Conservation (phyloP, 2,797 vertebrate species). For the Pseudochromis fuscus region DNA sequence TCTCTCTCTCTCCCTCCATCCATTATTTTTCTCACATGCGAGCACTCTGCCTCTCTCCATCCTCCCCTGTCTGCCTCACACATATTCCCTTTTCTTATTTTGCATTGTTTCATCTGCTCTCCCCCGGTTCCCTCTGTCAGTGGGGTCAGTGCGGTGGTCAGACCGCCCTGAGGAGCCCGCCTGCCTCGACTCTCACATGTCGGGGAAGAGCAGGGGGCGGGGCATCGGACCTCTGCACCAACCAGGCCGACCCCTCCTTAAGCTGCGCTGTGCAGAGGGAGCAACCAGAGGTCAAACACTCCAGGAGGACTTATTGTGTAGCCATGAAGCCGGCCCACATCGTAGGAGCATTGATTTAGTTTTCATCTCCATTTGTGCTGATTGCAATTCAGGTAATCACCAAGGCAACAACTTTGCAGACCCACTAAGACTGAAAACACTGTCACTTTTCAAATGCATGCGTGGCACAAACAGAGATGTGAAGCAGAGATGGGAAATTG, state of each 20-base stretch:
- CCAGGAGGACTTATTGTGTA: slow-evolving; percentile 34
- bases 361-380: slow-evolving; percentile 20
- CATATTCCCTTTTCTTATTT: slow-evolving; percentile 22
- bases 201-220: slow-evolving; percentile 1
- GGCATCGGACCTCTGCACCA: slow-evolving; percentile 44
- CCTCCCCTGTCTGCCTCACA: slow-evolving; percentile 10
- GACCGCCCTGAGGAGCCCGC: slow-evolving; percentile 46
- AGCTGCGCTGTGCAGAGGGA: slow-evolving; percentile 46
- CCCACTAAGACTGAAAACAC: not conserved
- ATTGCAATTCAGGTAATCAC: slow-evolving; percentile 1
- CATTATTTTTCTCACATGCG: slow-evolving; percentile 28
- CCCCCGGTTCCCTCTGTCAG: slow-evolving; percentile 16
- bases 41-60: slow-evolving; percentile 7
- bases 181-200: slow-evolving; percentile 40
- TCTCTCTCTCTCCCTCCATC: slow-evolving; percentile 8
- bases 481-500: not conserved
- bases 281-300: slow-evolving; percentile 59
- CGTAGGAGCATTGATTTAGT: slow-evolving; percentile 24
- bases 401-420: not conserved
- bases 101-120: slow-evolving; percentile 14
- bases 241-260: slow-evolving; percentile 22
- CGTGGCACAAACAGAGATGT: not conserved
- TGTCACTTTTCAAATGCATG: not conserved
- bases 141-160: slow-evolving; percentile 49
- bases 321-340: slow-evolving; percentile 30